Conservation (phyloP, 2,797 vertebrate species). For the Huso huso region DNA sequence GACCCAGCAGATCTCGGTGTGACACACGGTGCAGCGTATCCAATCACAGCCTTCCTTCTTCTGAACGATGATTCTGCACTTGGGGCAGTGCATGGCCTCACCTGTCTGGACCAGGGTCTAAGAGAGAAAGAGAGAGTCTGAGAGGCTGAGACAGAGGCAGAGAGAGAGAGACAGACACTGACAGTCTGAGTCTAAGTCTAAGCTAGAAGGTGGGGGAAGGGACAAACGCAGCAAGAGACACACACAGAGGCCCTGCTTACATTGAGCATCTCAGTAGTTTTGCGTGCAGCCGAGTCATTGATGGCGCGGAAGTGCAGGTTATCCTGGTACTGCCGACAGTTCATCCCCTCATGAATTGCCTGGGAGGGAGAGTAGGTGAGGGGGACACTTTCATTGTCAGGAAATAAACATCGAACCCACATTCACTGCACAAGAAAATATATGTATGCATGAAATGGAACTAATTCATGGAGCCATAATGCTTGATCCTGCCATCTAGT, state of each 20-base stretch:
- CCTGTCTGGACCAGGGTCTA: constrained; percentile 69
- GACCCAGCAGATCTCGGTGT: constrained; percentile 77
- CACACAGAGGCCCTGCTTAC: constrained; percentile 31
- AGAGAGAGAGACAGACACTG: neutral
- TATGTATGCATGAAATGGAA: neutral
- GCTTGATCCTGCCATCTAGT: too few relatives aligned
- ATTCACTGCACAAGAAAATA: neutral
- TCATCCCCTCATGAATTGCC: constrained; percentile 76
- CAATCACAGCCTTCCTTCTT: constrained; percentile 75
- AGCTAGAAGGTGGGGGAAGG: neutral
- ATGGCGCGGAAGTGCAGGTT: constrained; percentile 60
- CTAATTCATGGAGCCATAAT: too few relatives aligned
- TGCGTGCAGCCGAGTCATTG: constrained; percentile 66
- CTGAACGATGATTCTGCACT: constrained; percentile 71
- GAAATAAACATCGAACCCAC: neutral
- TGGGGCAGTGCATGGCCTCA: constrained; percentile 71
- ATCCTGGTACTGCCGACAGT: constrained; percentile 78
- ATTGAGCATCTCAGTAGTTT: constrained; percentile 72
- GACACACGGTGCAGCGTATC: constrained; percentile 71
- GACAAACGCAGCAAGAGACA: neutral
- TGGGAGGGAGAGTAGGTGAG: constrained; percentile 26
- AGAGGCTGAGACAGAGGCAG: neutral
- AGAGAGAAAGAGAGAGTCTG: neutral
- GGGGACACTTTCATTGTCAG: neutral
- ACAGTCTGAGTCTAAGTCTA: neutral